Evolutionary conservation across 2,888 invertebrate genomes (phyloP), one percentile per base, ranked within the genome.

Genomic region (Catocala sponsa): DNA sequence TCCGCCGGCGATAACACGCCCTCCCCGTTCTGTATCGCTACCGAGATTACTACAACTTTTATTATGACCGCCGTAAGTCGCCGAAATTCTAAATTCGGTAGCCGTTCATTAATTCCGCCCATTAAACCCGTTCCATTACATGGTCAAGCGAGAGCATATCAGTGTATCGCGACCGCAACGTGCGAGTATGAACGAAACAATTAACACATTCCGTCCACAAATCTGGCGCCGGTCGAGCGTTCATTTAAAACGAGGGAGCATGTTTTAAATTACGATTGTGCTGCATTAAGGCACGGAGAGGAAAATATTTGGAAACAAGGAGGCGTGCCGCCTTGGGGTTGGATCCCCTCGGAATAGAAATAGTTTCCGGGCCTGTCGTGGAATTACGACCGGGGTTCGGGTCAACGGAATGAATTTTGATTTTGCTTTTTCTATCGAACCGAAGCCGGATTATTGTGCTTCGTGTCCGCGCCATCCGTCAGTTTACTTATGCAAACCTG

Each of bases 341-440:
- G 79, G 70, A 85, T 84, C 90, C 91, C 90, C 82, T 84, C 82
- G 75, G 89, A 90, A 91, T 90, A 84, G 90, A 88, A 93, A 92
- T 92, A 92, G 92, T 91, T 91, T 92, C 87, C 86, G 88, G 84
- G 74, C 80, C 80, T 79, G 74, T 74, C 78, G 70, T 81, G 83
- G 85, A 90, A 90, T 91, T 91, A 91, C 89, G 86, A 80, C 76
- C 83, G 79, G 68, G 52, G 70, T 78, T 68, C 74, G 88, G 91
- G 91, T 91, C 90, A 91, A 82, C 83, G 85, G 87, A 91, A 91
- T 92, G 91, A 92, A 92, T 92, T 92, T 90, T 89, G 91, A 91
- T 91, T 91, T 87, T 84, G 89, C 83, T 89, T 89, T 91, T 90
- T 89, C 90, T 86, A 90, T 90, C 75, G 82, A 76, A 74, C 71